Evolutionary conservation across 2,888 invertebrate species (phyloP), one percentile per base, ranked within the genome.

Genomic region (Horisme vitalbata): DNA sequence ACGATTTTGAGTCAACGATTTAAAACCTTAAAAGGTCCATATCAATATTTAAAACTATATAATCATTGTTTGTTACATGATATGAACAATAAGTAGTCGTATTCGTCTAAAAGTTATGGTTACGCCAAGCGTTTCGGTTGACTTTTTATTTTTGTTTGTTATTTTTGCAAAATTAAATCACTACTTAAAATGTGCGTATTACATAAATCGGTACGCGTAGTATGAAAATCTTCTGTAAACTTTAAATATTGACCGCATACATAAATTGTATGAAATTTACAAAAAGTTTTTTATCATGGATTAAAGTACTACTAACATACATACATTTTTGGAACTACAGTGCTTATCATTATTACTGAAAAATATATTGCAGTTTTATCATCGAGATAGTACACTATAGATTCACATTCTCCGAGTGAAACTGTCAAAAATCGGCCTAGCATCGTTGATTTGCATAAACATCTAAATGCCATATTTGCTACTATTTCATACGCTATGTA

Each of bases 11-110:
- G 69, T 79, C 82, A 80, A 77, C 80, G 82, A 81, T 77, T 68
- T 73, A 65, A 71, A 75, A 87, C 87, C 87, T 86, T 87, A 79
- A 80, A 88, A 86, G 87, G 88, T 84, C 77, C 89, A 89, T 89
- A 89, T 89, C 89, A 89, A 85, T 87, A 84, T 83, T 82, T 81
- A 84, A 85, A 83, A 78, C 71, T 84, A 80, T 88, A 78, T 87
- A 86, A 87, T 81, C 83, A 78, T 78, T 80, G 79, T 77, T 78
- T 84, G 81, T 86, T 83, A 71, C 71, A 79, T 70, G 71, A 67
- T 87, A 86, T 77, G 86, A 83, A 89, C 88, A 87, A 87, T 87
- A 89, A 88, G 80, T 88, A 89, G 87, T 65, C 71, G 66, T 86
- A 84, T 82, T 74, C 70, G 68, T 77, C 65, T 79, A 31, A 33